These are phyloP conservation scores for Apodemia zela DNA, from an alignment of 2,888 invertebrate genomes.

Conservation along the genomic window DNA sequence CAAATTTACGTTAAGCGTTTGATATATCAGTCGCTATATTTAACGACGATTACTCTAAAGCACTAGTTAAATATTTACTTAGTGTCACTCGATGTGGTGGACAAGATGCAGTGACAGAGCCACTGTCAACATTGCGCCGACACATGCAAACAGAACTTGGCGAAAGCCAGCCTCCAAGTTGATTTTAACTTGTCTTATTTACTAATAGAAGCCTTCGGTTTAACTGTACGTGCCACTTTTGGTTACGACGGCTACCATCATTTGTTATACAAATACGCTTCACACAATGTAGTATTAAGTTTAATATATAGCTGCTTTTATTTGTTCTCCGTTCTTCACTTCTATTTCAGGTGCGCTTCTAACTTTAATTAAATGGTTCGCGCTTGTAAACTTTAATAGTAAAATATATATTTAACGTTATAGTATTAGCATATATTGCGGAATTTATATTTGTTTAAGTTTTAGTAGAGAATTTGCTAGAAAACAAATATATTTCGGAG, in stretches of 20 bases:
- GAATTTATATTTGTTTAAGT: slow-evolving; percentile 5
- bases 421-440: background rate
- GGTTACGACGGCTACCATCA: slow-evolving; percentile 38
- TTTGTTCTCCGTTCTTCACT: slow-evolving; percentile 6
- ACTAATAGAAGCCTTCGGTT: slow-evolving; percentile 48
- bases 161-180: slow-evolving; percentile 48
- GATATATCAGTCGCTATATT: background rate
- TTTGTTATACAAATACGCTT: slow-evolving; percentile 13
- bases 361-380: slow-evolving; percentile 13
- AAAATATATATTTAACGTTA: slow-evolving; percentile 7
- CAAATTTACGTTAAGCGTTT: background rate
- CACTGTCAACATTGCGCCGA: slow-evolving; percentile 41
- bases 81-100: slow-evolving; percentile 32
- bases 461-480: slow-evolving; percentile 7
- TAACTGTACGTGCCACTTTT: slow-evolving; percentile 53
- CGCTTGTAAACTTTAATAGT: background rate
- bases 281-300: slow-evolving; percentile 15
- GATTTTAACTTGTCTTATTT: slow-evolving; percentile 56
- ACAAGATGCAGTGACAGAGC: slow-evolving; percentile 25
- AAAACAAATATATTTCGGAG: slow-evolving; percentile 17
- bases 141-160: slow-evolving; percentile 54
- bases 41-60: slow-evolving; percentile 45
- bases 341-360: slow-evolving; percentile 15
- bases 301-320: slow-evolving; percentile 10
- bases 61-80: slow-evolving; percentile 43